phyloP scores from a whole-genome alignment of 92 coral and sea anemone species.

The Phymanthus crucifer region DNA sequence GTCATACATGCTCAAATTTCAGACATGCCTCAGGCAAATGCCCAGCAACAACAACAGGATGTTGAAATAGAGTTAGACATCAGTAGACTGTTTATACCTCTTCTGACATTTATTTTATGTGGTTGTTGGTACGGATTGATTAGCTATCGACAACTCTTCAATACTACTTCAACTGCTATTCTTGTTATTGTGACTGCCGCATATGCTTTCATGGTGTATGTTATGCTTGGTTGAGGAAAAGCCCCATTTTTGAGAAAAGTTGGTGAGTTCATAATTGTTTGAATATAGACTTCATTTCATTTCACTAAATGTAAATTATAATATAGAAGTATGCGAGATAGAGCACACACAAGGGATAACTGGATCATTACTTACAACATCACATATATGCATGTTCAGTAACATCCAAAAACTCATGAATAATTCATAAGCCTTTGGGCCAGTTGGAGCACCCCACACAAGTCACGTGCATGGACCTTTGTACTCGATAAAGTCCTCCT shows the following conservation, averaged over 20 bases:
- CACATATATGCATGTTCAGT: too few relatives aligned
- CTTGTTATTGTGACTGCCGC: conserved; percentile 82
- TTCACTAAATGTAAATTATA: too few relatives aligned
- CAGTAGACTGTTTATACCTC: conserved; percentile 80
- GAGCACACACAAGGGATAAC: too few relatives aligned
- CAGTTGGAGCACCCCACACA: too few relatives aligned
- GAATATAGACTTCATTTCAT: too few relatives aligned
- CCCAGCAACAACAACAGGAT: conserved; percentile 26
- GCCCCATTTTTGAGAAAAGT: not conserved
- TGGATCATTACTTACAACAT: too few relatives aligned
- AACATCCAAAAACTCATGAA: too few relatives aligned
- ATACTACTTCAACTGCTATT: conserved; percentile 79
- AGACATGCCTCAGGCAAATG: conserved; percentile 35
- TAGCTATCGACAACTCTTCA: conserved; percentile 75
- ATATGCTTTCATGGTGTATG: conserved; percentile 72
- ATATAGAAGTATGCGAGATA: not conserved
- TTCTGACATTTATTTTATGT: conserved; percentile 64
- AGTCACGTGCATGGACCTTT: too few relatives aligned
- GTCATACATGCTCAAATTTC: conserved; percentile 95
- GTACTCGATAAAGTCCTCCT: too few relatives aligned
- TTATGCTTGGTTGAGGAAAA: conserved; percentile 38
- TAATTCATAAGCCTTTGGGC: too few relatives aligned
- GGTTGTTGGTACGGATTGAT: conserved; percentile 91
- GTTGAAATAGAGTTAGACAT: conserved; percentile 79
- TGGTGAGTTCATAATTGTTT: conserved; percentile 2